Evolutionary conservation across 2,113 vertebrate genomes (phyloP).

Genomic region (Stegastes partitus): DNA sequence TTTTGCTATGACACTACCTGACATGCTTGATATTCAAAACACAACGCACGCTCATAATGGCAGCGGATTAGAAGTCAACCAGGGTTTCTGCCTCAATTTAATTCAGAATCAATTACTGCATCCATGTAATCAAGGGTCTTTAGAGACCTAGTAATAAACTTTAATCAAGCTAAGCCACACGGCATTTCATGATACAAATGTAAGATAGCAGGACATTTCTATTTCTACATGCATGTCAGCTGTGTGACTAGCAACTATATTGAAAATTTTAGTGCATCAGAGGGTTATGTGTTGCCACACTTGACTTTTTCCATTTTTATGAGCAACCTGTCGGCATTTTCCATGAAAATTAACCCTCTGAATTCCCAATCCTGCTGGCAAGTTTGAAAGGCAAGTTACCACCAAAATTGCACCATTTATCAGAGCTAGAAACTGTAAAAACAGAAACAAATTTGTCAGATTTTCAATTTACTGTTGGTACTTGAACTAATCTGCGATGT

Average conservation of each 20-base stretch:
- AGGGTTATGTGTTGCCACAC: too few relatives aligned
- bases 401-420: too few relatives aligned
- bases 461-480: too few relatives aligned
- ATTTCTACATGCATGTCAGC: not conserved
- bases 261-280: too few relatives aligned
- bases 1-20: conserved; percentile 26
- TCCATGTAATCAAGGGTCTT: conserved; percentile 1
- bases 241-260: not conserved
- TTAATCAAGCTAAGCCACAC: not conserved
- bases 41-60: conserved; percentile 18
- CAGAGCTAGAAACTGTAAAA: too few relatives aligned
- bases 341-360: too few relatives aligned
- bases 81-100: conserved; percentile 23
- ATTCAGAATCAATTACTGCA: conserved; percentile 6
- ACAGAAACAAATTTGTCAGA: too few relatives aligned
- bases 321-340: too few relatives aligned
- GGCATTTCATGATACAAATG: not conserved
- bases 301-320: too few relatives aligned
- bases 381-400: too few relatives aligned
- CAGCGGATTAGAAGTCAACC: conserved; percentile 29
- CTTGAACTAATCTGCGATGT: too few relatives aligned
- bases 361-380: too few relatives aligned
- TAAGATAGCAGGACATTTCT: conserved; percentile 3
- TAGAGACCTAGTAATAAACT: not conserved
- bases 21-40: conserved; percentile 51